phyloP scores from a whole-genome alignment of 2,797 vertebrate species.

The Rhinoraja longicauda region DNA sequence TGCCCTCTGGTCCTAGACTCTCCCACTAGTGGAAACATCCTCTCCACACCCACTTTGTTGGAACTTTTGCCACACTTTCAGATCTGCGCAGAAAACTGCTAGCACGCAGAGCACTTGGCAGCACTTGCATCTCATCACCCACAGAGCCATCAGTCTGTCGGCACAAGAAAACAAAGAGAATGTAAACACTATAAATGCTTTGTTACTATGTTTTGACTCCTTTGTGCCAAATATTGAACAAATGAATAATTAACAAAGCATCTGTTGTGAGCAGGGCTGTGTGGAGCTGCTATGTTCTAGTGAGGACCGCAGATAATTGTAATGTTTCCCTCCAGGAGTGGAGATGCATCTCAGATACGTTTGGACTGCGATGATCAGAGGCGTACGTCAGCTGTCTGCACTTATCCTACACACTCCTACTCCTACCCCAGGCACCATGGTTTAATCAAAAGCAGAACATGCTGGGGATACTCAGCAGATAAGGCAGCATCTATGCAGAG shows the following conservation, averaged over 20 bases:
- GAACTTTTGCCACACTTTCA: background rate
- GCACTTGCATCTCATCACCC: background rate
- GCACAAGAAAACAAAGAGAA: background rate
- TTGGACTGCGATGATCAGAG: background rate
- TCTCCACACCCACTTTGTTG: background rate
- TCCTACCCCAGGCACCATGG: too few species aligned
- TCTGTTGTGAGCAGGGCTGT: background rate
- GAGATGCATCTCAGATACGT: background rate
- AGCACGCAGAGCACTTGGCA: background rate
- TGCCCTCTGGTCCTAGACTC: too few species aligned
- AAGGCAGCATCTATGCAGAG: too few species aligned
- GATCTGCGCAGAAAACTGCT: background rate
- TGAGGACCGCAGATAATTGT: background rate
- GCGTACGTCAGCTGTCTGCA: background rate
- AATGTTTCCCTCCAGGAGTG: background rate
- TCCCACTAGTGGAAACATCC: too few species aligned
- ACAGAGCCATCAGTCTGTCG: background rate
- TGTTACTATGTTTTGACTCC: background rate
- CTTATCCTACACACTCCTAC: background rate
- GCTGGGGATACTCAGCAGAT: too few species aligned
- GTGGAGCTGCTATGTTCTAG: background rate
- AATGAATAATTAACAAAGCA: background rate
- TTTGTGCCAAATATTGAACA: background rate
- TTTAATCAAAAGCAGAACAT: too few species aligned
- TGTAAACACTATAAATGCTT: background rate